Evolutionary conservation across 2,888 invertebrate species (phyloP).

Genomic region (Trachelus stipa): DNA sequence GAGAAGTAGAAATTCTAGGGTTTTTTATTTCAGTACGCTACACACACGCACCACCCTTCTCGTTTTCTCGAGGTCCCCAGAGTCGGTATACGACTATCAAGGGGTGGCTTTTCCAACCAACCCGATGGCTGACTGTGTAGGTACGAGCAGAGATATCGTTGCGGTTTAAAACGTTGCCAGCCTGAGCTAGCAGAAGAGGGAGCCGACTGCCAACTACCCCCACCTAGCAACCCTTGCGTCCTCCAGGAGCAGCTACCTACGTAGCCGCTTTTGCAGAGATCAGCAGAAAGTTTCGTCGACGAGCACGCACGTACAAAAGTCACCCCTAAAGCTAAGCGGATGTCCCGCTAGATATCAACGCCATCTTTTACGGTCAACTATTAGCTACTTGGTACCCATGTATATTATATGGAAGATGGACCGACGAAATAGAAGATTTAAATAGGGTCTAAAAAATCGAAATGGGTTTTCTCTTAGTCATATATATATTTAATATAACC

Average conservation of each 20-base stretch:
- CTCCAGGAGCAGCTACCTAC: slow-evolving; percentile 41
- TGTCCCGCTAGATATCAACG: not conserved
- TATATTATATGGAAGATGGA: not conserved
- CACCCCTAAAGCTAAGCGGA: not conserved
- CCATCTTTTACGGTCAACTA: not conserved
- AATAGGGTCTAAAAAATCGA: not conserved
- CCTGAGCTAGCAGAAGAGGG: slow-evolving; percentile 4
- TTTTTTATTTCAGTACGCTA: not conserved
- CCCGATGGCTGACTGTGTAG: slow-evolving; percentile 33
- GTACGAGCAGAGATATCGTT: slow-evolving; percentile 60
- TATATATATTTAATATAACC: not conserved
- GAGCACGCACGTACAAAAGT: slow-evolving; percentile 22
- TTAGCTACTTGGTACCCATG: not conserved
- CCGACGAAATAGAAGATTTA: not conserved
- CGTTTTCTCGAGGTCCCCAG: slow-evolving; percentile 46
- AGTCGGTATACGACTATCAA: slow-evolving; percentile 24
- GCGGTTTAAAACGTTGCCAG: slow-evolving; percentile 63
- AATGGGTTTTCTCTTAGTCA: not conserved
- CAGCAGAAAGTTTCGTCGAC: slow-evolving; percentile 57
- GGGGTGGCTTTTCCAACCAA: slow-evolving; percentile 1
- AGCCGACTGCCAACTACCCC: slow-evolving; percentile 19
- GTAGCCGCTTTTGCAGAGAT: slow-evolving; percentile 60
- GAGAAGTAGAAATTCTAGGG: not conserved
- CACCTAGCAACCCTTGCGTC: slow-evolving; percentile 21
- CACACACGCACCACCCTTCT: slow-evolving; percentile 35